These are phyloP conservation scores for Lamprologus ornatipinnis DNA, from an alignment of 2,113 vertebrate species.

Conservation along the genomic window DNA sequence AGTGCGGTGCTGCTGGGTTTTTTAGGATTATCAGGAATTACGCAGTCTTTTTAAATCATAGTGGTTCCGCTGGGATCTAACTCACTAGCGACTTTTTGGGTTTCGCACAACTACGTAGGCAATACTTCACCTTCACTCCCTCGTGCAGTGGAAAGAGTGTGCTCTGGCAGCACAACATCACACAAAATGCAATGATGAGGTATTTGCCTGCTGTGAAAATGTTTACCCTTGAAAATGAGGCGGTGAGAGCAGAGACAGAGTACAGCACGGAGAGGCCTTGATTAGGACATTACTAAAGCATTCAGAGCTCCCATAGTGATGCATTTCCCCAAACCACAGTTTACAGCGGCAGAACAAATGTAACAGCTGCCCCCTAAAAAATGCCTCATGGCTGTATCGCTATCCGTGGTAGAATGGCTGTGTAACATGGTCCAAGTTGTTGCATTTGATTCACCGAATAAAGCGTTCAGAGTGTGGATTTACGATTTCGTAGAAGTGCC, in stretches of 20 bases:
- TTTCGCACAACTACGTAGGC: neutral
- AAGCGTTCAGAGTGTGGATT: neutral
- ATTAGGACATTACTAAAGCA: constrained; percentile 61
- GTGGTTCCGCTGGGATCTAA: constrained; percentile 3
- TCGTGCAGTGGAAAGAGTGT: neutral
- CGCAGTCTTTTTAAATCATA: constrained; percentile 24
- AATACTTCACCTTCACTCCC: neutral
- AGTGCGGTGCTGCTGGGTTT: constrained; percentile 23
- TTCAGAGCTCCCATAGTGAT: constrained; percentile 46
- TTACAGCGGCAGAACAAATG: constrained; percentile 50
- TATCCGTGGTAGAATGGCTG: constrained; percentile 12
- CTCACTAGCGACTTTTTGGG: neutral
- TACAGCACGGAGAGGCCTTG: constrained; percentile 32
- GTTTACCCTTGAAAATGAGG: constrained; percentile 64
- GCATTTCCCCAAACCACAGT: constrained; percentile 55
- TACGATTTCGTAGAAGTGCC: neutral
- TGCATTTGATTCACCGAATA: constrained; percentile 27
- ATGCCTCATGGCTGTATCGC: constrained; percentile 49
- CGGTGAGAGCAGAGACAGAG: constrained; percentile 32
- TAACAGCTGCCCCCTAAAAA: constrained; percentile 57
- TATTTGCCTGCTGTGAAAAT: constrained; percentile 60
- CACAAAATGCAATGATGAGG: constrained; percentile 46
- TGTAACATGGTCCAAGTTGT: constrained; percentile 39
- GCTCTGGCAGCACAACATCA: constrained; percentile 3
- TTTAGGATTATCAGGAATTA: constrained; percentile 51